phyloP scores from a whole-genome alignment of 1,140 invertebrate genomes.

The Zaprionus davidi region DNA sequence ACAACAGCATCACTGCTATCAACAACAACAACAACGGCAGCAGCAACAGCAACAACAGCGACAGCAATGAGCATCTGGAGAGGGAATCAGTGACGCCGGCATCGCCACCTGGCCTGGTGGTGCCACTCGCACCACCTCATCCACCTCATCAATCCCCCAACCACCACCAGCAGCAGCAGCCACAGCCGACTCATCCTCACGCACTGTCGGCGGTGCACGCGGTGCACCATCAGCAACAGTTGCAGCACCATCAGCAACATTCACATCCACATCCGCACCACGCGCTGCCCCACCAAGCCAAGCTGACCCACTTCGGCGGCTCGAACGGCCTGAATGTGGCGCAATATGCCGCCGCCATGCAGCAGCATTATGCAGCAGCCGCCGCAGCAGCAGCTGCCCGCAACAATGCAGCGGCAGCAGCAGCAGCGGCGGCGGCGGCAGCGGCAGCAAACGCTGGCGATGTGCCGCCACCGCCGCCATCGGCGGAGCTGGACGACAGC shows the following conservation, averaged over 20 bases:
- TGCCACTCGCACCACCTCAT: constrained; percentile 36
- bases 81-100: constrained; percentile 11
- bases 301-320: constrained; percentile 43
- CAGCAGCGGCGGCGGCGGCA: constrained; percentile 54
- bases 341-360: constrained; percentile 80
- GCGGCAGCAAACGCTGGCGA: constrained; percentile 36
- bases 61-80: constrained; percentile 50
- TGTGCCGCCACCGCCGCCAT: constrained; percentile 13
- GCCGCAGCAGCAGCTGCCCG: constrained; percentile 70
- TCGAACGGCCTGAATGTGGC: constrained; percentile 76
- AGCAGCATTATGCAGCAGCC: constrained; percentile 77
- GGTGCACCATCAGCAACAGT: constrained; percentile 29
- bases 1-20: constrained; percentile 46
- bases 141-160: constrained; percentile 38
- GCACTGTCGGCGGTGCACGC: constrained; percentile 8
- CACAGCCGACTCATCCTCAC: background rate
- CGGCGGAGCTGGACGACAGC: constrained; percentile 71
- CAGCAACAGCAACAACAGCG: constrained; percentile 43
- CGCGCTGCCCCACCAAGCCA: constrained; percentile 44
- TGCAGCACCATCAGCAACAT: constrained; percentile 46
- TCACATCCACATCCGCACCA: constrained; percentile 52
- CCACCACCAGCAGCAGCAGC: constrained; percentile 8
- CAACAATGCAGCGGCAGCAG: constrained; percentile 66
- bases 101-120: constrained; percentile 16
- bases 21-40: constrained; percentile 52